Evolutionary conservation across 2,113 vertebrate genomes (phyloP), one percentile per base, ranked within the genome.

Genomic region (Carollia perspicillata): DNA sequence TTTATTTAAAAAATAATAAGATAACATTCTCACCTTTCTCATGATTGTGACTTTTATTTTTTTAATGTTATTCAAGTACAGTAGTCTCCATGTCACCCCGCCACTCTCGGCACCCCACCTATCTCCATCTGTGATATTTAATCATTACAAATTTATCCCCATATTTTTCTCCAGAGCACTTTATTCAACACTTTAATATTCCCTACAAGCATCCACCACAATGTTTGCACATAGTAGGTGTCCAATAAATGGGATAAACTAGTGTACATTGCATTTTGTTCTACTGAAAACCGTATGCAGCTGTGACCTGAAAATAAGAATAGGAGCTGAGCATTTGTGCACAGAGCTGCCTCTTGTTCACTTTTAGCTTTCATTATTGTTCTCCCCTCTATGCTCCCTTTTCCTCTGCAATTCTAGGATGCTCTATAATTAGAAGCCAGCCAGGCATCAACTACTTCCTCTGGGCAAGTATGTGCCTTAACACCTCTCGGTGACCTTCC

Each of bases 401-500:
- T 89, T 40, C 86, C 66, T 60, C 10, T 9, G 51, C 89, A 95
- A 5, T 89, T 95, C 85, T 80, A 89, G 78, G n/a, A 91, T 95
- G 26, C 86, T 79, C 86, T 96, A 97, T 97, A 97, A 97, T 97
- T 97, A 97, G 96, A 97, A 97, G 81, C 86, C 95, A 94, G 72
- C 35, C 8, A 97, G 81, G 85, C 90, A 94, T 96, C 93, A 92
- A 49, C 94, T 77, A 37, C 94, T 96, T 98, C 96, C 97, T 98
- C 96, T 93, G 95, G 96, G 97, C 91, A 96, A 96, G 93, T 94
- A 87, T 96, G 83, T 97, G 86, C 94, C 96, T 97, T 96, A 96
- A 90, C 91, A 96, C 94, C 96, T 97, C 97, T 97, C 94, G 68
- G 93, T 97, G 97, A 98, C 97, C 97, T 97, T 97, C 96, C 94